Base-by-base conservation (phyloP, 2,113 vertebrate species). In the Rhizomys pruinosus region DNA sequence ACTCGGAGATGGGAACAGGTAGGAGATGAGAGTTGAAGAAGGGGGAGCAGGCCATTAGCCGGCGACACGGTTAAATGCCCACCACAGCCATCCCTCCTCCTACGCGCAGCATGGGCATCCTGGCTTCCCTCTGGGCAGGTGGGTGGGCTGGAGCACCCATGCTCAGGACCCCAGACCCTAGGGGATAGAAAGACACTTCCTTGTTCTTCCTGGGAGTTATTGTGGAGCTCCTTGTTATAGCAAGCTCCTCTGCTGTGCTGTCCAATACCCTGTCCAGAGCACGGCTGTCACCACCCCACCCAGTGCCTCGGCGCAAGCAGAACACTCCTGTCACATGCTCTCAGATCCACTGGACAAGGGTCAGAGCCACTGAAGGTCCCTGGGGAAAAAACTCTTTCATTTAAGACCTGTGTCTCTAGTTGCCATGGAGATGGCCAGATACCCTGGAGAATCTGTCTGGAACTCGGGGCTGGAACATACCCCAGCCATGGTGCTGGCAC, bases 341-440 rank as follows among this genome's bases (percentile, higher is more conserved):
- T 2, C 5, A 9, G 9, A 23, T 52, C 34, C 22, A 1, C 11
- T 15, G 11, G 47, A 69, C 61, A 69, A 10, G 4, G 3, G 0
- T 4, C 37, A 27, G 1, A 0, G 15, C 17, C 15, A 2, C 1
- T 2, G 2, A 8, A 34, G 5, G 57, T 29, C 15, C 74, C 85
- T 20, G 25, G 87, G 44, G 32, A 34, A 11, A 34, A 37, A 22
- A 34, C 22, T 0, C 2, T 39, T 20, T 77, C 0, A 2, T 17
- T 37, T 42, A 2, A 20, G 85, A 29, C 15, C 29, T 0, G 2
- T 22, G 63, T 77, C 87, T 72, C 82, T 68, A 79, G 25, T 89
- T 0, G 9, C 61, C 3, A 5, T 0, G 19, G 39, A n/a, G 16
- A 59, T 61, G n/a, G 39, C 47, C 72, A 59, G 92, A 92, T 74